Base-by-base conservation (phyloP, 2,797 vertebrate species). In the Anas capensis region DNA sequence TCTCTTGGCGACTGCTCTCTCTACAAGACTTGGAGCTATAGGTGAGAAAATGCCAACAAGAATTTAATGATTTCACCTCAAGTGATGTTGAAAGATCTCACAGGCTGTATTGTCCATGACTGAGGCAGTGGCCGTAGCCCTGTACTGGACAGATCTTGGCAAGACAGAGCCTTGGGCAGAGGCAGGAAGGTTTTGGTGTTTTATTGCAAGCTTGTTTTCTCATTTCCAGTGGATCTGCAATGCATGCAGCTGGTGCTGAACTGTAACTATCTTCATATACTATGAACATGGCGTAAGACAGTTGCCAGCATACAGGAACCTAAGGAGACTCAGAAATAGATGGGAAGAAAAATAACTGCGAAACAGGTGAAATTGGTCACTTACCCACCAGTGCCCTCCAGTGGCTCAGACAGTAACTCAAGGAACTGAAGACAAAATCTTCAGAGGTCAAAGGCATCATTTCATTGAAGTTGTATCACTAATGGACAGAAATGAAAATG, bases 341-440 rank as follows among this genome's bases (percentile, higher is more conserved):
- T 7, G 26, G 12, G 27, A 36, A 62, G 33, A 27, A 71, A 54
- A 71, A 15, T 7, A 34, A 66, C 14, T 21, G 17, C 11, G 3
- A 8, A 70, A 18, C 1, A 1, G 10, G 8, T 1, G 5, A 27
- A 79, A 64, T 4, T 4, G 14, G 71, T 79, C 73, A 38, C 85
- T 95, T 86, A 84, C 57, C 16, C 15, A 84, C 48, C 85, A 86
- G 77, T 57, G 95, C 93, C 96, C 96, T 92, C 97, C 87, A 71
- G 95, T 88, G 96, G 96, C 66, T 88, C 75, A n/a, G 10, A 26
- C 15, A 27, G 38, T 36, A 82, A 14, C 46, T 36, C 64, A 12
- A 38, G 48, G 40, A 72, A 82, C 42, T 36, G 48, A 78, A 73
- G 21, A 33, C 10, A 31, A 69, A 14, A 9, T 16, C 42, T 26